Evolutionary conservation across 1,140 invertebrate genomes (phyloP).

Genomic region (Saccostrea cuccullata): DNA sequence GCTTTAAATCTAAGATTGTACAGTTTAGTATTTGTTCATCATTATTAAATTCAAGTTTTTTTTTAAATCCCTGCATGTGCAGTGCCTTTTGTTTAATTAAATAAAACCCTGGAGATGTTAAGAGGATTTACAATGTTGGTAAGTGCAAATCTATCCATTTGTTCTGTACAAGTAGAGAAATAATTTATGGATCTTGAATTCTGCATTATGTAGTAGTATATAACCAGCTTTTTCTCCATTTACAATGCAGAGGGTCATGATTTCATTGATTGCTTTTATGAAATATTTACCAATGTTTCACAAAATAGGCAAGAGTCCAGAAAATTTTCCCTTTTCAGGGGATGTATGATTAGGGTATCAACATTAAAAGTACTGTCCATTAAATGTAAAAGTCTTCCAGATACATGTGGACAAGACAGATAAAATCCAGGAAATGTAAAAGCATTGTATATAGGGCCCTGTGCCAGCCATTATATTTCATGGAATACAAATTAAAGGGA

Average conservation of each 20-base stretch:
- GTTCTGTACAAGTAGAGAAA: too few species aligned
- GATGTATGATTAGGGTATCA: background rate
- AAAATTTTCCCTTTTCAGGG: background rate
- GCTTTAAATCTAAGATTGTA: too few species aligned
- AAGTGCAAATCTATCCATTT: background rate
- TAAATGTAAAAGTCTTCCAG: background rate
- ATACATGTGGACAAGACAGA: background rate
- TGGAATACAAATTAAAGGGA: constrained; percentile 28
- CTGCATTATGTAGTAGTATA: background rate
- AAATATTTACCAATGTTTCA: background rate
- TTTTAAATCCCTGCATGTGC: too few species aligned
- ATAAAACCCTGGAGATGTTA: too few species aligned
- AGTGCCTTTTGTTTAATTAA: too few species aligned
- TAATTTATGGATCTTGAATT: background rate
- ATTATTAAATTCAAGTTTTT: too few species aligned
- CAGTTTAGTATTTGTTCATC: too few species aligned
- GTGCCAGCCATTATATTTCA: background rate
- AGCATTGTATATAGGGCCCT: background rate
- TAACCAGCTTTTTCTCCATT: background rate
- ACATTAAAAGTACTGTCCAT: background rate
- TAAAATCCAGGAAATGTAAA: background rate
- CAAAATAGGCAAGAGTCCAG: background rate
- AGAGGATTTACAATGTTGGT: background rate
- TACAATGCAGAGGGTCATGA: background rate
- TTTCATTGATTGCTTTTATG: constrained; percentile 13